A percentile compares a stretch with the other conserved stretches of the same genome.
Evolutionary conservation across 2,113 vertebrate genomes (phyloP).

Genomic region (Lophius piscatorius): DNA sequence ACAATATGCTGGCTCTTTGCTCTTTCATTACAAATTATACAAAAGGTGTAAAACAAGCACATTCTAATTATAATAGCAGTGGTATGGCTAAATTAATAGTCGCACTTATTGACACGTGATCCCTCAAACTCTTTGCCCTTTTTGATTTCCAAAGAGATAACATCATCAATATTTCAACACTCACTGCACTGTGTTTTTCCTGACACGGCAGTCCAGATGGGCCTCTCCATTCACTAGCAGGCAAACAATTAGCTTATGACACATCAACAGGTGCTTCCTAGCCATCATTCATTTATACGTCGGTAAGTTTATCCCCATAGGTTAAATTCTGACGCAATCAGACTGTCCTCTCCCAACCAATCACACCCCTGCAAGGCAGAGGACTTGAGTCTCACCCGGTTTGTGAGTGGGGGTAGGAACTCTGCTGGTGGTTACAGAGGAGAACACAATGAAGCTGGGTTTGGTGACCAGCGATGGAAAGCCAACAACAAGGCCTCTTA

Average conservation of each 20-base stretch:
- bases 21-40: no score
- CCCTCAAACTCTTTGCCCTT: not conserved
- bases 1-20: no score
- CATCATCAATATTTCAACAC: slow-evolving; percentile 51
- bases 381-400: slow-evolving; percentile 7
- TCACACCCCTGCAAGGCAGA: slow-evolving; percentile 16
- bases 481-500: slow-evolving; percentile 1
- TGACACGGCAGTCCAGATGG: slow-evolving; percentile 50
- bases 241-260: slow-evolving; percentile 39
- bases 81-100: not conserved
- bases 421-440: slow-evolving; percentile 3
- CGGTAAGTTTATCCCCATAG: slow-evolving; percentile 52
- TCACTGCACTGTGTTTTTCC: slow-evolving; percentile 28
- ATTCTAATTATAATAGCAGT: no score
- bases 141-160: slow-evolving; percentile 10
- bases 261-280: slow-evolving; percentile 42
- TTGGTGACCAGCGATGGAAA: slow-evolving; percentile 28
- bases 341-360: slow-evolving; percentile 10
- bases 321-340: slow-evolving; percentile 25
- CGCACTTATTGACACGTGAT: slow-evolving; percentile 3
- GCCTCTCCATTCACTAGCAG: slow-evolving; percentile 23
- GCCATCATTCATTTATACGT: slow-evolving; percentile 55
- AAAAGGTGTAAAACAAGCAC: no score
- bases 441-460: not conserved
- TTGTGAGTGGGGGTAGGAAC: slow-evolving; percentile 1